Evolutionary conservation across 1,140 invertebrate species (phyloP), one percentile per base, ranked within the genome.

Genomic region (Drosophila willistoni): DNA sequence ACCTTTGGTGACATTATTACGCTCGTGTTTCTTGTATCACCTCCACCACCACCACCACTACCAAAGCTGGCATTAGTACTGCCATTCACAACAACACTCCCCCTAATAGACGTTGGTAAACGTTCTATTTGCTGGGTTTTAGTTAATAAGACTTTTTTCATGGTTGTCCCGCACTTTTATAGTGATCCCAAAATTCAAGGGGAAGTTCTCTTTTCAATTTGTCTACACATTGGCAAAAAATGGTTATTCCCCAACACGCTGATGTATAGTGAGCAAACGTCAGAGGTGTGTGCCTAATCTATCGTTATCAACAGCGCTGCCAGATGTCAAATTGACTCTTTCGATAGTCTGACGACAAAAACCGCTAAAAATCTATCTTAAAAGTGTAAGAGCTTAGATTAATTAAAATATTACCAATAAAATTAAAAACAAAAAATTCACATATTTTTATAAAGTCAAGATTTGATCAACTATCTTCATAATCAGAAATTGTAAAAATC

Each of bases 121-220:
- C 60, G 61, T 12, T 64, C 65, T 10, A 77, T 63, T 39, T 74
- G 70, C 36, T 81, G 73, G 3, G 80, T 47, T 78, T 89, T 89
- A n/a, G 81, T 84, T 67, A 89, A 70, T 39, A 89, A 14, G 17
- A 89, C 84, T 73, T 89, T 89, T 59, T 89, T 89, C 84, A 89
- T 89, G 34, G 25, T 75, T 63, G 29, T 44, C 12, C 2, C 3
- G 54, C n/a, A 42, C 1, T 44, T 54, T 9, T 3, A 6, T 5
- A 70, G 17, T 57, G 14, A 25, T 34, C n/a, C 4, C 2, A 10
- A 73, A 73, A 54, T 59, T 73, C 64, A 42, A 44, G 72, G 79
- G 77, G 71, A 80, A 54, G 25, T 68, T 64, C 56, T 7, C 19
- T 17, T 75, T 81, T 84, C 42, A 34, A 42, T 68, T 56, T 36